Evolutionary conservation across 2,888 invertebrate genomes (phyloP).

Genomic region (Ommatoiulus sabulosus): DNA sequence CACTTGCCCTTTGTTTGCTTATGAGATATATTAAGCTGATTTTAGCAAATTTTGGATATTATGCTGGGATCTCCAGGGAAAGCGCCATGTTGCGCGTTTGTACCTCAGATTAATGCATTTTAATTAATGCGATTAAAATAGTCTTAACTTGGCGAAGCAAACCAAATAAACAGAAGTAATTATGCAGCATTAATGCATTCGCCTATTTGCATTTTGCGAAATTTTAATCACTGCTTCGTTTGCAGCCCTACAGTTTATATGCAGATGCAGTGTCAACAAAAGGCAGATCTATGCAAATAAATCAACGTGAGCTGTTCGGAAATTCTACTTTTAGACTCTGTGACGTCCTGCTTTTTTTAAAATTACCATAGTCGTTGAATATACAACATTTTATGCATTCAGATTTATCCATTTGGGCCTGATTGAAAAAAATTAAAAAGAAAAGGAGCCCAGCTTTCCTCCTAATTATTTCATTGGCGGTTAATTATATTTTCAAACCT

Average conservation of each 20-base stretch:
- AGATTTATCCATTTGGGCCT: background rate
- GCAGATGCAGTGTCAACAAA: slow-evolving; percentile 41
- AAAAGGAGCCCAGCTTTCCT: too few species aligned
- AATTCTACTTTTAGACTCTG: background rate
- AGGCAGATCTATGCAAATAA: slow-evolving; percentile 30
- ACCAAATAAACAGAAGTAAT: slow-evolving; percentile 45
- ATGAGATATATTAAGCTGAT: slow-evolving; percentile 47
- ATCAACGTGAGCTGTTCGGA: slow-evolving; percentile 10
- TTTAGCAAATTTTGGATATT: slow-evolving; percentile 39
- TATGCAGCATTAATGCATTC: slow-evolving; percentile 41
- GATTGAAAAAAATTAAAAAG: background rate
- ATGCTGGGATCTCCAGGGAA: slow-evolving; percentile 30
- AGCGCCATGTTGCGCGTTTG: slow-evolving; percentile 13
- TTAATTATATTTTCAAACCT: too few species aligned
- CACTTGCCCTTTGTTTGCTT: slow-evolving; percentile 41
- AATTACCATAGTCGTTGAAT: background rate
- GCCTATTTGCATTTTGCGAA: slow-evolving; percentile 42
- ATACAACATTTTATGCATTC: background rate
- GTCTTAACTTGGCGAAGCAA: slow-evolving; percentile 36
- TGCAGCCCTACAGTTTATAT: slow-evolving; percentile 2
- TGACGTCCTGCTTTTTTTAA: background rate
- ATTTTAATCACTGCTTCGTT: slow-evolving; percentile 45
- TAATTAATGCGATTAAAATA: slow-evolving; percentile 46
- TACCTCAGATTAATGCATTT: slow-evolving; percentile 38
- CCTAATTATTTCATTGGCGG: too few species aligned